These are phyloP conservation scores for Neodiprion fabricii DNA, from an alignment of 1,140 invertebrate species.

Conservation along the genomic window DNA sequence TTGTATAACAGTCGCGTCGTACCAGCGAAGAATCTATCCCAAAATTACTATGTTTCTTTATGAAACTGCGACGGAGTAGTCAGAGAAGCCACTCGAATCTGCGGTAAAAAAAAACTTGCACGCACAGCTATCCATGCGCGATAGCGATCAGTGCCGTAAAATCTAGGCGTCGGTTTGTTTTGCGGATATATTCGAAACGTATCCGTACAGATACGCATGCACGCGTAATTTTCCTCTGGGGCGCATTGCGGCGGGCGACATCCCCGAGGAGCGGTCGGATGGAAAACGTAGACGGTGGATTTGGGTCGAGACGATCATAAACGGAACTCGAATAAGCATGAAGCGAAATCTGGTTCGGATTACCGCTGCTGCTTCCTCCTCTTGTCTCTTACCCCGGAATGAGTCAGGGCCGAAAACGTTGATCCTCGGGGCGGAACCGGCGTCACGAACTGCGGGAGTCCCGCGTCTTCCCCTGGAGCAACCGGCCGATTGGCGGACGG, in stretches of 20 bases:
- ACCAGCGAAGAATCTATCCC: too few relatives aligned
- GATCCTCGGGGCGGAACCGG: constrained; percentile 49
- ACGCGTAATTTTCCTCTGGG: background rate
- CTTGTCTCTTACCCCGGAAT: background rate
- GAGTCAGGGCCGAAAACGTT: constrained; percentile 38
- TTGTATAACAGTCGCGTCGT: too few relatives aligned
- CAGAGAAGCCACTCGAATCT: too few relatives aligned
- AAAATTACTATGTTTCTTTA: too few relatives aligned
- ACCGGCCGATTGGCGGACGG: constrained; percentile 47
- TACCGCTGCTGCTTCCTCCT: background rate
- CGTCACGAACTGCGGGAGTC: constrained; percentile 39
- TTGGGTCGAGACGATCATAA: background rate
- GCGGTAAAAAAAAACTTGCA: too few relatives aligned
- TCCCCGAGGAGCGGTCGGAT: background rate
- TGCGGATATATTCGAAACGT: too few relatives aligned
- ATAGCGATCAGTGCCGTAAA: too few relatives aligned
- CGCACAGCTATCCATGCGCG: too few relatives aligned
- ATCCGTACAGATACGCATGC: background rate
- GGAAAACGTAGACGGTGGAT: background rate
- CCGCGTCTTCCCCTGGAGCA: constrained; percentile 37
- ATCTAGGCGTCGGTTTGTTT: too few relatives aligned
- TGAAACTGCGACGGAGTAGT: too few relatives aligned
- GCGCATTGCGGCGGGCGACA: background rate
- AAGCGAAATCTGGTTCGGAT: constrained; percentile 10
- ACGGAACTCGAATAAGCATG: constrained; percentile 9